phyloP scores from a whole-genome alignment of 1,140 invertebrate genomes.

The Drosophila bipectinata region DNA sequence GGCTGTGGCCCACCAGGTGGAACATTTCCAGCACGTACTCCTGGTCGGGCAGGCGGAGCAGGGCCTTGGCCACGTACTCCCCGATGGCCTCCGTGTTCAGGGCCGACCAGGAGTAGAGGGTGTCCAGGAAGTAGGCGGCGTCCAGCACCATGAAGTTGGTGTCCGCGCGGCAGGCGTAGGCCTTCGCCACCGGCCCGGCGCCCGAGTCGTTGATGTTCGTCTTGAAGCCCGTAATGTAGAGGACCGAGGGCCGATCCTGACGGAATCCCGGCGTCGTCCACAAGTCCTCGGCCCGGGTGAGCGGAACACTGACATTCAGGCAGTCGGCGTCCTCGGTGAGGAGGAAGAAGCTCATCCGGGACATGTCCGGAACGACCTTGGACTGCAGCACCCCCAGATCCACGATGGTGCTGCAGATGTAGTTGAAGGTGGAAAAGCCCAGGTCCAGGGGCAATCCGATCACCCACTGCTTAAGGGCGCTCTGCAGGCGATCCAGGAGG shows the following conservation, averaged over 20 bases:
- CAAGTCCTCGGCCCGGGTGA: constrained; percentile 12
- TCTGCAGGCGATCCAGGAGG: constrained; percentile 27
- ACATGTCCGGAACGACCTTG: constrained; percentile 29
- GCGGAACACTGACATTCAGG: constrained; percentile 33
- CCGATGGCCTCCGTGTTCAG: constrained; percentile 72
- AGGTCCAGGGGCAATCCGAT: constrained; percentile 35
- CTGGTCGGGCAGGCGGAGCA: constrained; percentile 33
- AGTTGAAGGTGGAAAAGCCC: constrained; percentile 19
- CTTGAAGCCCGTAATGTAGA: constrained; percentile 56
- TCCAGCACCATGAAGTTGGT: constrained; percentile 60
- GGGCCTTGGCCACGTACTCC: constrained; percentile 45
- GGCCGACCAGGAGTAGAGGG: constrained; percentile 70
- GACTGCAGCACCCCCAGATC: constrained; percentile 24
- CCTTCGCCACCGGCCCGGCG: constrained; percentile 44
- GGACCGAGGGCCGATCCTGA: constrained; percentile 9
- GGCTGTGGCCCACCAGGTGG: constrained; percentile 67
- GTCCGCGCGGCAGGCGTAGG: constrained; percentile 48
- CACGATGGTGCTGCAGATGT: constrained; percentile 34
- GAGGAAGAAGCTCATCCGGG: constrained; percentile 28
- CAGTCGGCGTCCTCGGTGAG: constrained; percentile 24
- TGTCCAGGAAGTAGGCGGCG: constrained; percentile 58
- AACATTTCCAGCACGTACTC: constrained; percentile 53
- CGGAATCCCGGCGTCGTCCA: constrained; percentile 30
- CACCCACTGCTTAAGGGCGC: constrained; percentile 13
- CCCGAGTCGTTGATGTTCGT: constrained; percentile 32